Evolutionary conservation across 2,888 invertebrate genomes (phyloP).

Genomic region (Andrena fulva): DNA sequence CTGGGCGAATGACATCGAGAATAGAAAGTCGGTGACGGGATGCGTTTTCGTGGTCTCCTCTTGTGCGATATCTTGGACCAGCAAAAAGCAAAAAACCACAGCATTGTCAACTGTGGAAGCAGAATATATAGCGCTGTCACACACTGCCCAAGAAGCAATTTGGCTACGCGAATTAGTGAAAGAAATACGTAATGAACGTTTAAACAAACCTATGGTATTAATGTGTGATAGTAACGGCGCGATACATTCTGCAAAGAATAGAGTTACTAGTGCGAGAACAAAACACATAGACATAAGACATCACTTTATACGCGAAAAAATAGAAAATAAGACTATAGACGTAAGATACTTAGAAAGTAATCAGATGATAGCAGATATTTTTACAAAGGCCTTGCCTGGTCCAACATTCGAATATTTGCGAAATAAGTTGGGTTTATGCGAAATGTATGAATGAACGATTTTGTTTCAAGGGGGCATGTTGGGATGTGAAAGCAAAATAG

Average conservation of each 20-base stretch:
- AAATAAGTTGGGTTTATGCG: no score
- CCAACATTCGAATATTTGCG: no score
- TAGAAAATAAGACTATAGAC: conserved; percentile 6
- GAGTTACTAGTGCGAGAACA: not conserved
- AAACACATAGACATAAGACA: conserved; percentile 11
- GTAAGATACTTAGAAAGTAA: conserved; percentile 9
- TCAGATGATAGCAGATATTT: conserved; percentile 23
- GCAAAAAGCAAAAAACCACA: conserved; percentile 28
- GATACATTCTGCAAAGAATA: conserved; percentile 2
- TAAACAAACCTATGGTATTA: not conserved
- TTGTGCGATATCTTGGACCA: conserved; percentile 29
- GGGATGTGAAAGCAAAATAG: no score
- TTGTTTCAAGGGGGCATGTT: no score
- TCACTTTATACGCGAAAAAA: conserved; percentile 11
- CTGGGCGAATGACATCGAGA: conserved; percentile 18
- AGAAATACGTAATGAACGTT: not conserved
- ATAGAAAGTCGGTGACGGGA: conserved; percentile 22
- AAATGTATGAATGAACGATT: no score
- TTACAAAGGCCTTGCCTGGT: conserved; percentile 8
- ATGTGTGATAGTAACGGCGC: conserved; percentile 25
- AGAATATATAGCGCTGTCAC: conserved; percentile 38
- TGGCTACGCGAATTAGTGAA: conserved; percentile 11
- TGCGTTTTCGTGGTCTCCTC: conserved; percentile 12
- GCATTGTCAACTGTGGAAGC: conserved; percentile 43
- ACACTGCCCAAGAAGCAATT: conserved; percentile 21